Percentiles rank a stretch among this genome's conserved stretches.
Conservation (phyloP, 2,888 invertebrate species). For the Phengaris alcon region DNA sequence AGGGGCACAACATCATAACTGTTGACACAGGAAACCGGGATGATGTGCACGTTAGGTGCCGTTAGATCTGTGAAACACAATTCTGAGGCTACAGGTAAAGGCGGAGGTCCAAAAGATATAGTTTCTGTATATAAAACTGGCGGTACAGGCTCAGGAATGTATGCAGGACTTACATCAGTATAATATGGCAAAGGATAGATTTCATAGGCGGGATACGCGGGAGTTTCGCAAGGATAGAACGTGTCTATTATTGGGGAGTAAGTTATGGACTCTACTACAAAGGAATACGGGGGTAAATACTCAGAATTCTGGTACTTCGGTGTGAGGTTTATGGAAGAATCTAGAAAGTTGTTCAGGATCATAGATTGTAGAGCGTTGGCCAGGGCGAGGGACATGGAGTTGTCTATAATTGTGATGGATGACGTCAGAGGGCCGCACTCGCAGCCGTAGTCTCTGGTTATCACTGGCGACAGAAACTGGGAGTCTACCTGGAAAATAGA, state of each 20-base stretch:
- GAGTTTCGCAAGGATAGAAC: background rate
- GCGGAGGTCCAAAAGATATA: background rate
- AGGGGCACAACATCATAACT: background rate
- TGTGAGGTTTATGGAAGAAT: slow-evolving; percentile 3
- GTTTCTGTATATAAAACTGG: slow-evolving; percentile 15
- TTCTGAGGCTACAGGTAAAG: background rate
- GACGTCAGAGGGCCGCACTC: background rate
- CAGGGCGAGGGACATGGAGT: background rate
- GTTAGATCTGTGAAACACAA: background rate
- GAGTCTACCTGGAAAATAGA: background rate
- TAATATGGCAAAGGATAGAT: background rate
- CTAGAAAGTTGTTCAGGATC: slow-evolving; percentile 11
- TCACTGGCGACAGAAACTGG: background rate
- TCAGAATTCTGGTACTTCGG: slow-evolving; percentile 1
- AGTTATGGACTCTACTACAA: slow-evolving; percentile 13
- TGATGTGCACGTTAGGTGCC: background rate
- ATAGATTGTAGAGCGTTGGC: slow-evolving; percentile 9
- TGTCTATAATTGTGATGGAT: slow-evolving; percentile 15
- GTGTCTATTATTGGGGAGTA: slow-evolving; percentile 7
- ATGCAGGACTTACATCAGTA: background rate
- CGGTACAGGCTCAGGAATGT: background rate
- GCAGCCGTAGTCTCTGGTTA: background rate
- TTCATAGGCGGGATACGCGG: background rate
- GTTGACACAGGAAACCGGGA: background rate
- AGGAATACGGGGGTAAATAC: background rate